Conservation (phyloP, 2,888 invertebrate genomes). For the Buathra laborator region DNA sequence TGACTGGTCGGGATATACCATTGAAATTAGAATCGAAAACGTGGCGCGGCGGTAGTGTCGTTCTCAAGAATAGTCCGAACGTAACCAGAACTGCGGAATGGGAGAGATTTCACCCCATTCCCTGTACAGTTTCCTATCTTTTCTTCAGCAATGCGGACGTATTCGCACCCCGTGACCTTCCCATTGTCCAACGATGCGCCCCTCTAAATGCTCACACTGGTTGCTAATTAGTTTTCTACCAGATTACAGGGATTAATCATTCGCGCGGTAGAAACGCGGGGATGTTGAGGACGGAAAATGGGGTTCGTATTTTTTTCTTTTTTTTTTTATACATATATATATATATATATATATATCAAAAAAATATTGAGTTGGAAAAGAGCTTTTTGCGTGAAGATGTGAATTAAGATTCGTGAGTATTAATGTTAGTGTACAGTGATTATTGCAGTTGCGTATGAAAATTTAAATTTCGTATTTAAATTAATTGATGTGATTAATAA, state of each 20-base stretch:
- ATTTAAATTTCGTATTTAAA: too few relatives aligned
- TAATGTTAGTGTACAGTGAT: too few relatives aligned
- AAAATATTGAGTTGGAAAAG: too few relatives aligned
- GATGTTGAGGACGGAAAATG: neutral
- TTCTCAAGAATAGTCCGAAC: conserved; percentile 26
- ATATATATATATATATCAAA: neutral
- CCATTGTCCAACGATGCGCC: neutral
- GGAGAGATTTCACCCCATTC: neutral
- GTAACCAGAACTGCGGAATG: conserved; percentile 22
- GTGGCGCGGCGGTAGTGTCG: neutral
- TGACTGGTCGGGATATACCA: conserved; percentile 36
- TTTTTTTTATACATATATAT: neutral
- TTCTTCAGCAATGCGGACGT: neutral
- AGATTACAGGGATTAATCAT: conserved; percentile 24
- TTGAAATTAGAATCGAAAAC: conserved; percentile 59
- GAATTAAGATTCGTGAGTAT: too few relatives aligned
- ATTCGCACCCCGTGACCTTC: neutral
- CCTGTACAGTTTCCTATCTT: conserved; percentile 5
- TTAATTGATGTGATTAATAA: too few relatives aligned
- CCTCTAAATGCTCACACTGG: conserved; percentile 22
- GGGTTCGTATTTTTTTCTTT: neutral
- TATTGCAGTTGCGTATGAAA: too few relatives aligned
- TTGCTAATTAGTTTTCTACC: conserved; percentile 46
- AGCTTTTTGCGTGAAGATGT: too few relatives aligned
- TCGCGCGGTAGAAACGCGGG: neutral